These are phyloP conservation scores for Apantesis nais DNA, from an alignment of 2,888 invertebrate species.

Conservation along the genomic window DNA sequence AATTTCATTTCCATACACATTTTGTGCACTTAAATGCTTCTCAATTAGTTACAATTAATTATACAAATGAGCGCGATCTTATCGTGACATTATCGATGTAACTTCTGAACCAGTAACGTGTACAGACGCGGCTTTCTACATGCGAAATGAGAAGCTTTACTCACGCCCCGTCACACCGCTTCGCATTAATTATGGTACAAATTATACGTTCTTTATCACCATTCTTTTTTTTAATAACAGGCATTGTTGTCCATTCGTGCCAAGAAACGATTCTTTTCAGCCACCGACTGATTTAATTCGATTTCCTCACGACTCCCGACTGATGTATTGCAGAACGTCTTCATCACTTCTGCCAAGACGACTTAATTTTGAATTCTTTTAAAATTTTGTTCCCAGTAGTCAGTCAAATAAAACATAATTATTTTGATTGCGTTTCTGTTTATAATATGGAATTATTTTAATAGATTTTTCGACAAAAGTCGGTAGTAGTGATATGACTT, in stretches of 20 bases:
- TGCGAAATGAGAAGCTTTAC: constrained; percentile 78
- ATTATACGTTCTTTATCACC: constrained; percentile 82
- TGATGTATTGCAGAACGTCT: constrained; percentile 69
- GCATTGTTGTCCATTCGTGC: constrained; percentile 82
- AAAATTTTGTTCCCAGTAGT: constrained; percentile 27
- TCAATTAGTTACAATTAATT: constrained; percentile 79
- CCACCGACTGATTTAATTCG: constrained; percentile 81
- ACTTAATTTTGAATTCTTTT: constrained; percentile 58
- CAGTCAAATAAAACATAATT: not conserved
- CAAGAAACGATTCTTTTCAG: constrained; percentile 81
- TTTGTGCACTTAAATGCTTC: constrained; percentile 61
- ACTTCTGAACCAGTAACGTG: constrained; percentile 68
- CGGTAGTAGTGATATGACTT: not conserved
- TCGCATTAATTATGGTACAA: constrained; percentile 77
- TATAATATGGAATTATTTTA: not conserved
- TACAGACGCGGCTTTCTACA: constrained; percentile 68
- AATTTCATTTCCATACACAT: constrained; percentile 55
- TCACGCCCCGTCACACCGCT: constrained; percentile 79
- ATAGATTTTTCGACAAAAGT: not conserved
- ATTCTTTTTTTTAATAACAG: constrained; percentile 81
- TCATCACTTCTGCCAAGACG: constrained; percentile 63
- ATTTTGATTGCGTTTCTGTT: not conserved
- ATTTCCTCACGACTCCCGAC: constrained; percentile 68
- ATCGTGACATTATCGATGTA: constrained; percentile 68
- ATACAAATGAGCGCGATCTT: constrained; percentile 69